Evolutionary conservation across 2,113 vertebrate species (phyloP), one percentile per base, ranked within the genome.

Genomic region (Plectropomus leopardus): DNA sequence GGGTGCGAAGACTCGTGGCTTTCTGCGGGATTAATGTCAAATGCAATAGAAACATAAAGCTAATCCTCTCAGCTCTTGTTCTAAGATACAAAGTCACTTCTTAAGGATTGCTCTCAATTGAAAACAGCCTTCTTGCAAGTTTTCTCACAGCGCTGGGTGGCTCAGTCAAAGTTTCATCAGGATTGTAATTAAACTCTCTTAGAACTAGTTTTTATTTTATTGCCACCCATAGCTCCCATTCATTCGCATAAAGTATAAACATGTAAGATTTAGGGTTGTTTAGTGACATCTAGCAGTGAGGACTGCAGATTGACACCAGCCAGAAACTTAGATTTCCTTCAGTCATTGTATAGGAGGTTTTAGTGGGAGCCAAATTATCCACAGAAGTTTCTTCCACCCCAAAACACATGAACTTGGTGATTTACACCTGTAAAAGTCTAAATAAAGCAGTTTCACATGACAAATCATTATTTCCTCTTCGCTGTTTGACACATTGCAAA

Each of bases 21-120:
- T 85, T 86, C 79, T 77, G 71, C 48, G 28, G 93, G 93, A 92
- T 94, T 92, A 87, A 92, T 92, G 93, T 92, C 88, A 91, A 89
- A 87, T 55, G 72, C 60, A 92, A 92, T 75, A 75, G 78, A 88
- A 93, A 81, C 86, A 88, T 87, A 85, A 90, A 83, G 75, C 75
- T 91, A 88, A 93, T 92, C 91, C 90, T 76, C 84, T 82, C 75
- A 59, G 80, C 83, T 60, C 87, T 87, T 89, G 83, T 89, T 86
- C 76, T 80, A 30, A 78, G 74, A 84, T 75, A 86, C 81, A 82
- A 81, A 86, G 82, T 76, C 58, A 61, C 79, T 88, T 87, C 73
- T 51, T 42, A 42, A 83, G 71, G 76, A 82, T 82, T 84, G 79
- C 60, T 58, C 82, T 86, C 77, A 77, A 61, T 82, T 86, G 75